Percentiles rank a stretch among this genome's conserved stretches.
Evolutionary conservation across 2,888 invertebrate species (phyloP).

Genomic region (Micoletzkya japonica): DNA sequence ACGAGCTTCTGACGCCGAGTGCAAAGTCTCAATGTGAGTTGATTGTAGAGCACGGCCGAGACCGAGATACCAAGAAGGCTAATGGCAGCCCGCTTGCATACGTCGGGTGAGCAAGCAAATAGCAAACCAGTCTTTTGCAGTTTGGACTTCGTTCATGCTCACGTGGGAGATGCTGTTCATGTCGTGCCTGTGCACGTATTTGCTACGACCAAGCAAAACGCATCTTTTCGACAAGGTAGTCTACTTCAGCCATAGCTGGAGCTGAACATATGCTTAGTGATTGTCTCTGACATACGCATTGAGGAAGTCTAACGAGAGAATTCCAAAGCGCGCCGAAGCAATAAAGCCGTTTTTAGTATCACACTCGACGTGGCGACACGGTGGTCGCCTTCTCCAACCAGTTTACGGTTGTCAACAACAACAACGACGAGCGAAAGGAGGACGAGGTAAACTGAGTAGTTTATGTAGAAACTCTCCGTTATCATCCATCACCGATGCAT

Average conservation of each 20-base stretch:
- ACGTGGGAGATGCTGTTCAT: slow-evolving; percentile 60
- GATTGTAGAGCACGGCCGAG: not conserved
- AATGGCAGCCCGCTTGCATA: not conserved
- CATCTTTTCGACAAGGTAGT: slow-evolving; percentile 34
- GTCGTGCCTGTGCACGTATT: slow-evolving; percentile 49
- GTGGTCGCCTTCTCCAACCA: slow-evolving; percentile 13
- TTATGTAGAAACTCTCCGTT: too few species aligned
- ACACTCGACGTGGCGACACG: slow-evolving; percentile 4
- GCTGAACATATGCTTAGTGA: too few species aligned
- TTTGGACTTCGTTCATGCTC: slow-evolving; percentile 59
- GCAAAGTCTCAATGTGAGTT: slow-evolving; percentile 57
- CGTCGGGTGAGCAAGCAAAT: not conserved
- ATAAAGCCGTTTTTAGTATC: slow-evolving; percentile 7
- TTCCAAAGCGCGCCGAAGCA: too few species aligned
- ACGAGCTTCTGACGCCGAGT: slow-evolving; percentile 47
- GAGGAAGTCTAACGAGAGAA: too few species aligned
- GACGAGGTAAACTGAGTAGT: slow-evolving; percentile 17
- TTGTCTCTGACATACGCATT: too few species aligned
- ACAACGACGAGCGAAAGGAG: slow-evolving; percentile 19
- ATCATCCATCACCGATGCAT: too few species aligned
- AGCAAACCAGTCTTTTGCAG: slow-evolving; percentile 41
- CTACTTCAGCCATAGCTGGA: not conserved
- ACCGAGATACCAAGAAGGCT: not conserved
- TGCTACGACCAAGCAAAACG: slow-evolving; percentile 49
- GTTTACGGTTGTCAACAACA: slow-evolving; percentile 20